Percentiles rank a stretch among this genome's conserved stretches.
phyloP scores from a whole-genome alignment of 53 echinoderm and acorn worm species.

The Hippasteria phrygiana region DNA sequence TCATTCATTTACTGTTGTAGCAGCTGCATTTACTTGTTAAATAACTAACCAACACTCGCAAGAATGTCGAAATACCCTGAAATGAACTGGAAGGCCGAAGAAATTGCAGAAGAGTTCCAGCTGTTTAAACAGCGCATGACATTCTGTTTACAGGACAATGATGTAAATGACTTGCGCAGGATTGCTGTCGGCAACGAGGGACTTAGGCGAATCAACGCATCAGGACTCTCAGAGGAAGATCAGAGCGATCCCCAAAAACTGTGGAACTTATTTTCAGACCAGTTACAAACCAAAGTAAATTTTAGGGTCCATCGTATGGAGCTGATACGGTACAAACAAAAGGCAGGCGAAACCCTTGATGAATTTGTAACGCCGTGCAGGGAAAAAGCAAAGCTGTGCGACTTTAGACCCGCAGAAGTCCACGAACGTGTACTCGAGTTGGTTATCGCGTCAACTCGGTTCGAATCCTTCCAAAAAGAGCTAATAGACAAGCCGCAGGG shows the following conservation, averaged over 20 bases:
- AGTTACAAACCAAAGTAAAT: constrained; percentile 26
- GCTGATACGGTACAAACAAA: constrained; percentile 59
- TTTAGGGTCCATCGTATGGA: constrained; percentile 38
- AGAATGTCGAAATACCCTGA: constrained; percentile 42
- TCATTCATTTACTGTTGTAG: neutral
- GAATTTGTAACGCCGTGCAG: constrained; percentile 64
- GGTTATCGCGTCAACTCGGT: constrained; percentile 56
- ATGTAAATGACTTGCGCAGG: neutral
- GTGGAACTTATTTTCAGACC: constrained; percentile 59
- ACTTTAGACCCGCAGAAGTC: constrained; percentile 48
- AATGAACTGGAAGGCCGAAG: constrained; percentile 5
- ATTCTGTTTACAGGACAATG: constrained; percentile 18
- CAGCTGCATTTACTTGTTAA: neutral
- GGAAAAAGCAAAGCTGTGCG: constrained; percentile 53
- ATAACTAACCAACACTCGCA: no score
- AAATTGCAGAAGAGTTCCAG: constrained; percentile 22
- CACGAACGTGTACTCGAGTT: constrained; percentile 58
- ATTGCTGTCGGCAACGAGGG: constrained; percentile 74
- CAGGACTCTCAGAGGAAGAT: constrained; percentile 58
- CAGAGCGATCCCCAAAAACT: constrained; percentile 54
- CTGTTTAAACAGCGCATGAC: constrained; percentile 38
- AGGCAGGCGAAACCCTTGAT: constrained; percentile 45
- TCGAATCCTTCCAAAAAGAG: constrained; percentile 59
- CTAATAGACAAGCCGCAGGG: constrained; percentile 60
- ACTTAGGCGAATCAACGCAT: constrained; percentile 63